Percentiles rank a stretch among this genome's conserved stretches.
Evolutionary conservation across 2,888 invertebrate genomes (phyloP).

Genomic region (Odontomyia ornata): DNA sequence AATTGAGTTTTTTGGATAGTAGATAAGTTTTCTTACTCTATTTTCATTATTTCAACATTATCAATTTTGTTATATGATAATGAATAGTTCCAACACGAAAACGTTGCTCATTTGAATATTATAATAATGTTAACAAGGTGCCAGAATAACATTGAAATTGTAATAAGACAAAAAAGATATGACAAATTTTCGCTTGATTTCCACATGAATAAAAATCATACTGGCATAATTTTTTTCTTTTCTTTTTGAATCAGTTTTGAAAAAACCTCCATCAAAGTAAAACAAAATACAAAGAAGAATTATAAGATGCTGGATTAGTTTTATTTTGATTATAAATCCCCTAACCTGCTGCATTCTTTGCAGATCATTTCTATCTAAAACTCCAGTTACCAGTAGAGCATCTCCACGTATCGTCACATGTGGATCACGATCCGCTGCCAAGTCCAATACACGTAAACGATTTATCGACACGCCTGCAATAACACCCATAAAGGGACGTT

Average conservation of each 20-base stretch:
- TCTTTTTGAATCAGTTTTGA: neutral
- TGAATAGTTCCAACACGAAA: too few species aligned
- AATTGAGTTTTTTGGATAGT: too few species aligned
- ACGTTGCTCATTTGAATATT: constrained; percentile 12
- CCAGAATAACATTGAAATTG: constrained; percentile 25
- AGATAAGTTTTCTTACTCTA: too few species aligned
- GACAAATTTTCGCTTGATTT: constrained; percentile 10
- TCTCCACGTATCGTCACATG: constrained; percentile 83
- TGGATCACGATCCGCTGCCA: constrained; percentile 84
- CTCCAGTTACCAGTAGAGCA: constrained; percentile 79
- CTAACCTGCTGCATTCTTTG: constrained; percentile 89
- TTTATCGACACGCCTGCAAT: constrained; percentile 91
- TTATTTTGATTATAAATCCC: constrained; percentile 59
- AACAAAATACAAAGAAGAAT: constrained; percentile 39
- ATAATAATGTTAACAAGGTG: constrained; percentile 34
- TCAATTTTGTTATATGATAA: too few species aligned
- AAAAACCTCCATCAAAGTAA: constrained; percentile 18
- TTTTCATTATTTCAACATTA: too few species aligned
- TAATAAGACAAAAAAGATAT: neutral
- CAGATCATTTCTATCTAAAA: constrained; percentile 78
- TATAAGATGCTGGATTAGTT: constrained; percentile 49
- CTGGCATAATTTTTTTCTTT: neutral
- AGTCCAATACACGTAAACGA: constrained; percentile 82
- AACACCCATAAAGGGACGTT: constrained; percentile 85
- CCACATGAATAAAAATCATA: neutral